A percentile compares a stretch with the other conserved stretches of the same genome.
Conservation (phyloP, 2,113 vertebrate genomes). For the Sus scrofa region DNA sequence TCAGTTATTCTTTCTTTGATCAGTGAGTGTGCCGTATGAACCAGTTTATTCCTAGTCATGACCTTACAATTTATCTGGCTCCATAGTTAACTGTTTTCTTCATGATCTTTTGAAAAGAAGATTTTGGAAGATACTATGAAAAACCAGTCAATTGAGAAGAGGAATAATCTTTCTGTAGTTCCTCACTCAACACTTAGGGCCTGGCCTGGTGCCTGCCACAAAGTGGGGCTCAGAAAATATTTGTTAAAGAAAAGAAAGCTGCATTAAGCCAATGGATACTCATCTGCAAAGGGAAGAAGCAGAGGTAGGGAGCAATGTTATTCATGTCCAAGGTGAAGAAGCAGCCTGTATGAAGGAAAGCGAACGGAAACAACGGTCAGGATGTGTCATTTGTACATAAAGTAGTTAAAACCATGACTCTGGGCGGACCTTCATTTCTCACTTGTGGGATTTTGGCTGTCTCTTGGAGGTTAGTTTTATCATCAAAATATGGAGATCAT, state of each 20-base stretch:
- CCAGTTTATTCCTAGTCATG: background rate
- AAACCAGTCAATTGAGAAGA: background rate
- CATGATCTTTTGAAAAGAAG: background rate
- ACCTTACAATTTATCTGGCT: background rate
- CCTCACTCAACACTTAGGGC: background rate
- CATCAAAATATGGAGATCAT: background rate
- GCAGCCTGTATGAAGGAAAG: too few relatives aligned
- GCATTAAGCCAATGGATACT: background rate
- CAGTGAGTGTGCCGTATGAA: background rate
- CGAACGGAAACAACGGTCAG: background rate
- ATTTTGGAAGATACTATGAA: background rate
- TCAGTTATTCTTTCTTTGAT: background rate
- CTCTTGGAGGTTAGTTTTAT: background rate
- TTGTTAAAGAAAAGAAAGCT: constrained; percentile 5
- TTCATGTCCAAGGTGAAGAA: background rate
- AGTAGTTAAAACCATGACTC: background rate
- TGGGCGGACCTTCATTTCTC: background rate
- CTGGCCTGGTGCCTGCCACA: background rate
- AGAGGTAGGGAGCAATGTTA: background rate
- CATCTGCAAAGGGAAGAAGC: background rate
- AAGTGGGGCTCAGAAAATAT: background rate
- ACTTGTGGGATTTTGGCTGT: background rate
- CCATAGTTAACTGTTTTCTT: background rate
- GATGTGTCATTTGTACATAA: background rate
- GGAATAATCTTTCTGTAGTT: background rate